These are phyloP conservation scores for Acronicta psi DNA, from an alignment of 2,888 invertebrate species.

Conservation along the genomic window DNA sequence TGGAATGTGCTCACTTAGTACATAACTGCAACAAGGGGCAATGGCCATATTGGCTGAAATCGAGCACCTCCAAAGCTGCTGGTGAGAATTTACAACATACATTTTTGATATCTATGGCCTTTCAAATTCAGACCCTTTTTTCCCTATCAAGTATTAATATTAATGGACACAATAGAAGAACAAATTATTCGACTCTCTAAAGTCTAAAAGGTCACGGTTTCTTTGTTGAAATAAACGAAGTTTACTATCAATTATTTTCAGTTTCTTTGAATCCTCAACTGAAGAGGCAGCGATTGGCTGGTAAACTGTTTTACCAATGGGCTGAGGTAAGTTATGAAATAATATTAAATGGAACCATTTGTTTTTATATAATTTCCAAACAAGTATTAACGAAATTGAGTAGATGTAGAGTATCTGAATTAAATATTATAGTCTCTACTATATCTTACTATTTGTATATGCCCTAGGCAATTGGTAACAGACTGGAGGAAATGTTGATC, in stretches of 20 bases:
- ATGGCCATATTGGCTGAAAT: slow-evolving; percentile 99
- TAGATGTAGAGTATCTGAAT: not conserved
- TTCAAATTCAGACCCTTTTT: no score
- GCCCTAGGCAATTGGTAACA: slow-evolving; percentile 92
- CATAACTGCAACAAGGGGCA: slow-evolving; percentile 99
- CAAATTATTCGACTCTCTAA: no score
- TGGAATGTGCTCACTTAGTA: slow-evolving; percentile 99
- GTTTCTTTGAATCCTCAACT: slow-evolving; percentile 82
- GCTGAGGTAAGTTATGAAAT: slow-evolving; percentile 91
- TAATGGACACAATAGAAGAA: no score
- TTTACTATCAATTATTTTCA: slow-evolving; percentile 71
- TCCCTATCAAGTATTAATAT: no score
- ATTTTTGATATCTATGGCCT: not conserved
- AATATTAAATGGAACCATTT: no score
- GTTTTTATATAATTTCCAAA: not conserved
- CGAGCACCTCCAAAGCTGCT: slow-evolving; percentile 88
- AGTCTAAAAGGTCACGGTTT: no score
- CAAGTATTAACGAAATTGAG: no score
- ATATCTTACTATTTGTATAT: not conserved
- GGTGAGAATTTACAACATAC: slow-evolving; percentile 62
- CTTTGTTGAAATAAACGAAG: no score
- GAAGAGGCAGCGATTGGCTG: slow-evolving; percentile 92
- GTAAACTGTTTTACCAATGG: slow-evolving; percentile 99
- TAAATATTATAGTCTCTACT: not conserved
- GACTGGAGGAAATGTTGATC: slow-evolving; percentile 96